Evolutionary conservation across 2,113 vertebrate genomes (phyloP).

Genomic region (Prochilodus magdalenae): DNA sequence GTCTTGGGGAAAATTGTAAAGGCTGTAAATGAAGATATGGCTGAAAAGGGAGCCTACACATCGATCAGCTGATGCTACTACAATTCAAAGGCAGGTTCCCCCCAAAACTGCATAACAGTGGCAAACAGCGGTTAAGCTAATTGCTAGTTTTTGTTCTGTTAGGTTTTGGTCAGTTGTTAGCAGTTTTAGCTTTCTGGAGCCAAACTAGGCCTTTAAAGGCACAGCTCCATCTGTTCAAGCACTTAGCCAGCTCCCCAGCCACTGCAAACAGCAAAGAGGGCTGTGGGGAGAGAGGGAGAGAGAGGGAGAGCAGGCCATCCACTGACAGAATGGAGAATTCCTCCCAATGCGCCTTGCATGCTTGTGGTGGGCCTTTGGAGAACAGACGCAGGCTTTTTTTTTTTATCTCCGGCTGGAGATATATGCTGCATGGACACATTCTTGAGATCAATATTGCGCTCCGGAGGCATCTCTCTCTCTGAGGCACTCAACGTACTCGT

Average conservation of each 20-base stretch:
- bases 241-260: slow-evolving; percentile 30
- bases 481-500: background rate
- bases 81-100: background rate
- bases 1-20: too few relatives aligned
- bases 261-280: slow-evolving; percentile 33
- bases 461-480: background rate
- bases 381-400: slow-evolving; percentile 5
- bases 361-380: slow-evolving; percentile 30
- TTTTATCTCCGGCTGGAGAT: background rate
- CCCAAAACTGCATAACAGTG: background rate
- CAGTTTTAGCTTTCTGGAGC: background rate
- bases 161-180: slow-evolving; percentile 15
- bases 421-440: slow-evolving; percentile 19
- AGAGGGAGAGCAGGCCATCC: background rate
- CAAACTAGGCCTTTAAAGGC: slow-evolving; percentile 37
- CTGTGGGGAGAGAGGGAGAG: background rate
- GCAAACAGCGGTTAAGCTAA: too few relatives aligned
- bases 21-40: background rate
- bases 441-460: slow-evolving; percentile 6
- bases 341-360: slow-evolving; percentile 28
- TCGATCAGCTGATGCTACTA: background rate
- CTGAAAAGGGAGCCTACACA: background rate
- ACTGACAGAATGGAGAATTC: slow-evolving; percentile 32
- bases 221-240: slow-evolving; percentile 48
- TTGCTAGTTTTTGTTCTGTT: background rate